These are phyloP conservation scores for Apostichopus leukothele DNA, from an alignment of 53 echinoderm and acorn worm genomes.

Conservation along the genomic window DNA sequence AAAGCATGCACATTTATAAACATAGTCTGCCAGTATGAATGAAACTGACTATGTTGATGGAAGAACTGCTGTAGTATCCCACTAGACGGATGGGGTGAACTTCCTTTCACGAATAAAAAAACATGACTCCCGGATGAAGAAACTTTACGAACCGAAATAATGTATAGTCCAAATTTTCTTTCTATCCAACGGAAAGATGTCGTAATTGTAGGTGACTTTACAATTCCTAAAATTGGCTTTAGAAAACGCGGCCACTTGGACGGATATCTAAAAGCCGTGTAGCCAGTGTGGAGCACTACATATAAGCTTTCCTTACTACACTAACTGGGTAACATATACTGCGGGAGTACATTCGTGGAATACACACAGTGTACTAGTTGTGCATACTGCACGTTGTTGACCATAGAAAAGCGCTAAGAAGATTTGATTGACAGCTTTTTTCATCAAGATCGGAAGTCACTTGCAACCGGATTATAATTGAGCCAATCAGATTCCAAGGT, in stretches of 20 bases:
- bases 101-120: conserved; percentile 22
- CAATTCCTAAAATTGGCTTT: not conserved
- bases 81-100: not conserved
- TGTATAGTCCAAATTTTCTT: not conserved
- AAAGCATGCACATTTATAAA: conserved; percentile 38
- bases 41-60: conserved; percentile 1
- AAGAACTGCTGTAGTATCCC: not conserved
- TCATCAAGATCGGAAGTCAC: conserved; percentile 97
- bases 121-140: conserved; percentile 17
- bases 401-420: conserved; percentile 18
- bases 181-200: not conserved
- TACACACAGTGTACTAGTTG: conserved; percentile 2
- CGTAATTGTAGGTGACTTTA: not conserved
- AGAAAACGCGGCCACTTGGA: not conserved
- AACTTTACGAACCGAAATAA: not conserved
- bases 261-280: not conserved
- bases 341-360: not conserved
- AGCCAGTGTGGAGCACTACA: not conserved
- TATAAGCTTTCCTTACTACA: not conserved
- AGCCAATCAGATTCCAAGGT: conserved; percentile 77
- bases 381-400: conserved; percentile 6
- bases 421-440: conserved; percentile 91
- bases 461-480: conserved; percentile 72
- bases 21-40: conserved; percentile 17
- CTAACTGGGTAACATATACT: not conserved